Evolutionary conservation across 2,113 vertebrate genomes (phyloP).

Genomic region (Jacana jacana): DNA sequence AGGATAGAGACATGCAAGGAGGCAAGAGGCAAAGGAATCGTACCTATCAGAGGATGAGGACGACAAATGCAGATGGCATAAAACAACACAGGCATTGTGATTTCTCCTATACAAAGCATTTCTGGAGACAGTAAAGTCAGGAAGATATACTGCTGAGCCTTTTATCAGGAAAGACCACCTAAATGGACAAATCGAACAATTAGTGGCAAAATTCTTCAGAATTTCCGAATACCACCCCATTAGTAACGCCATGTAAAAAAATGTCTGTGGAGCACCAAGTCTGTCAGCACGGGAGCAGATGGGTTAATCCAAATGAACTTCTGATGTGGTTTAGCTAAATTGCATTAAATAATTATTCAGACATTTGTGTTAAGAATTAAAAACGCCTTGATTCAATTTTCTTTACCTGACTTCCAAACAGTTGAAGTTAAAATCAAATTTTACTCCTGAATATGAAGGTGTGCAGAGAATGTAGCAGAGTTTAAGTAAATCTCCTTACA

Average conservation of each 20-base stretch:
- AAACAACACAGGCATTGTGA: neutral
- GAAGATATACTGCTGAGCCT: neutral
- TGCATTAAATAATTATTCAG: neutral
- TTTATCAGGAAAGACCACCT: neutral
- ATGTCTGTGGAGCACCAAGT: neutral
- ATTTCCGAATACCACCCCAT: neutral
- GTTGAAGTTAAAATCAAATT: constrained; percentile 20
- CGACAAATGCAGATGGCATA: neutral
- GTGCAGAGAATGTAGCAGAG: neutral
- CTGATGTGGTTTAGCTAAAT: neutral
- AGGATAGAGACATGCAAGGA: neutral
- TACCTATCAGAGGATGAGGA: neutral
- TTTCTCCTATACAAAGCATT: neutral
- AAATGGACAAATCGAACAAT: neutral
- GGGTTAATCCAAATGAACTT: neutral
- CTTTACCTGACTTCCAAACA: neutral
- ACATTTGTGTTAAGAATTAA: neutral
- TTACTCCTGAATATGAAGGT: neutral
- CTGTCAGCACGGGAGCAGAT: neutral
- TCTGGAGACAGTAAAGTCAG: neutral
- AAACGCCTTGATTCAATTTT: constrained; percentile 8
- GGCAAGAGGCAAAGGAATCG: neutral
- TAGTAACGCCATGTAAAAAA: neutral
- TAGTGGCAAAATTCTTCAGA: neutral
- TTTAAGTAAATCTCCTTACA: neutral